These are phyloP conservation scores for Drosophila siamana DNA, from an alignment of 2,888 invertebrate species.

Conservation along the genomic window DNA sequence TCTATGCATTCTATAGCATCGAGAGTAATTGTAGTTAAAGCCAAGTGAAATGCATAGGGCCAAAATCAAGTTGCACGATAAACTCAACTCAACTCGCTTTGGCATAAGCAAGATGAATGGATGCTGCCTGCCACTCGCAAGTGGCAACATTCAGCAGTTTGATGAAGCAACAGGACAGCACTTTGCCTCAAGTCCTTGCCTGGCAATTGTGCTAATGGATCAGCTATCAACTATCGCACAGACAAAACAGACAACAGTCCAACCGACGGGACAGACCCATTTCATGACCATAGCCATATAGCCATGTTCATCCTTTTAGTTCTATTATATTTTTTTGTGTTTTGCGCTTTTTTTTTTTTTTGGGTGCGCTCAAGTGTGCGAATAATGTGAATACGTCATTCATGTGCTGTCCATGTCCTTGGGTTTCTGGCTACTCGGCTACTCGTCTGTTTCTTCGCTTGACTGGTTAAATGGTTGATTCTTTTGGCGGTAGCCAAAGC, in stretches of 20 bases:
- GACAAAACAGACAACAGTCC: neutral
- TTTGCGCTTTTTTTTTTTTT: slow-evolving; percentile 25
- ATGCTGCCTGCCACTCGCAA: slow-evolving; percentile 34
- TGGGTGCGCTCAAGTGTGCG: slow-evolving; percentile 64
- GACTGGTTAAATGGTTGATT: neutral
- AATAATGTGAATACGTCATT: slow-evolving; percentile 62
- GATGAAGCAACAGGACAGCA: slow-evolving; percentile 38
- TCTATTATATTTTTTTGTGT: neutral
- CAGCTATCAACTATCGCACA: slow-evolving; percentile 52
- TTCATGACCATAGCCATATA: slow-evolving; percentile 17
- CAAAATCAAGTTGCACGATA: slow-evolving; percentile 65
- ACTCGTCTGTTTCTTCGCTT: neutral
- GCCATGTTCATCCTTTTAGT: slow-evolving; percentile 4
- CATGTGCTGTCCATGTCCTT: slow-evolving; percentile 52
- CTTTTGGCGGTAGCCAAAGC: slow-evolving; percentile 21
- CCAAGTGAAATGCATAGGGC: slow-evolving; percentile 41
- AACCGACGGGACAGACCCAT: slow-evolving; percentile 21
- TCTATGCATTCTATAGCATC: slow-evolving; percentile 5
- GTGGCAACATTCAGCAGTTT: neutral
- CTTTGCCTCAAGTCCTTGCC: neutral
- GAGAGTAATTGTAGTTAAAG: neutral
- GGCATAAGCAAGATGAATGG: slow-evolving; percentile 61
- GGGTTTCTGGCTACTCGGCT: slow-evolving; percentile 5
- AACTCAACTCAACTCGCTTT: slow-evolving; percentile 31
- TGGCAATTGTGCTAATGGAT: slow-evolving; percentile 74